These are phyloP conservation scores for Protophormia terraenovae DNA, from an alignment of 2,888 invertebrate genomes.

Conservation along the genomic window DNA sequence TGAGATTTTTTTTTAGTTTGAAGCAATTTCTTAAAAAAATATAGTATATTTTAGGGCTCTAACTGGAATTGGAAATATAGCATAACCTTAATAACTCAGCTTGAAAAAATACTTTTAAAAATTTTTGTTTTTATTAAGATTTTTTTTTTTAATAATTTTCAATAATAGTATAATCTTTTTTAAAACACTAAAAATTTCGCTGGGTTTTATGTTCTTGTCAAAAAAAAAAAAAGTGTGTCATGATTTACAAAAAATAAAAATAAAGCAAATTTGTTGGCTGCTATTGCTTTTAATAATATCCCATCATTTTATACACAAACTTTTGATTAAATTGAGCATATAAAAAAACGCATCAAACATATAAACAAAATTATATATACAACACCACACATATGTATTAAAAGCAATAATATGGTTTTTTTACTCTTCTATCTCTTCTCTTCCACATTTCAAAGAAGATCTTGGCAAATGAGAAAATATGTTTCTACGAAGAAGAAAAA, in stretches of 20 bases:
- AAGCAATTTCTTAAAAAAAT: too few species aligned
- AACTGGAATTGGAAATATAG: too few species aligned
- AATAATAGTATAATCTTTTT: too few species aligned
- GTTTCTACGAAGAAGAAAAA: neutral
- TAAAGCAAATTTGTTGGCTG: neutral
- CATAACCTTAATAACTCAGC: too few species aligned
- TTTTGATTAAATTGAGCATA: slow-evolving; percentile 55
- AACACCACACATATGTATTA: neutral
- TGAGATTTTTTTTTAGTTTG: too few species aligned
- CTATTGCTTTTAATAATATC: slow-evolving; percentile 44
- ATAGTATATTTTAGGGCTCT: too few species aligned
- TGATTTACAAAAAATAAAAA: neutral
- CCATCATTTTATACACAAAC: slow-evolving; percentile 9
- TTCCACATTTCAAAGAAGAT: neutral
- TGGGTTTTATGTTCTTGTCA: neutral
- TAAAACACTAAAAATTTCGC: neutral
- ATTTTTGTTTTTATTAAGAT: too few species aligned
- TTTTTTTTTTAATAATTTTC: too few species aligned
- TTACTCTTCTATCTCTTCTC: neutral
- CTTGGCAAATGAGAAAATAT: neutral
- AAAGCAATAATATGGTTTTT: neutral
- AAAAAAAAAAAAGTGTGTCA: slow-evolving; percentile 6
- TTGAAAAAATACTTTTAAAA: too few species aligned
- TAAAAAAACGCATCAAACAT: slow-evolving; percentile 36
- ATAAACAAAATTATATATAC: slow-evolving; percentile 7